Evolutionary conservation across 2,113 vertebrate species (phyloP).

Genomic region (Apteryx owenii): DNA sequence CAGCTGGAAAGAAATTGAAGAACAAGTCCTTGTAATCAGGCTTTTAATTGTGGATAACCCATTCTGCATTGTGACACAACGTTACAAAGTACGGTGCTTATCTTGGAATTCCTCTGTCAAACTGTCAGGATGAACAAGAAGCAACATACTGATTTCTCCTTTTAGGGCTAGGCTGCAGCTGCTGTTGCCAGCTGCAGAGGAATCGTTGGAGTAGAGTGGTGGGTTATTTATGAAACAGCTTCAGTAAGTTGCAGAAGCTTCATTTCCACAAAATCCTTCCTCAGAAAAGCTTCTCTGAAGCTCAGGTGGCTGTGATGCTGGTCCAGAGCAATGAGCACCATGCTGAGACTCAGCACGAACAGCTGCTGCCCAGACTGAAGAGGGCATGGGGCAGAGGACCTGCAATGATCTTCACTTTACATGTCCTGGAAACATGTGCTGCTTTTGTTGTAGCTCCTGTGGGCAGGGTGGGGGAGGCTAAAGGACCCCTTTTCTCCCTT

Average conservation of each 20-base stretch:
- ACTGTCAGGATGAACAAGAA: neutral
- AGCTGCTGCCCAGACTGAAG: neutral
- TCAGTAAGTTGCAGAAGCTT: neutral
- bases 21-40: neutral
- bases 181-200: neutral
- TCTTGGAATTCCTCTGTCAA: neutral
- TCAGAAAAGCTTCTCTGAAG: neutral
- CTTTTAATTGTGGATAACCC: neutral
- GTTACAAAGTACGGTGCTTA: rapidly evolving
- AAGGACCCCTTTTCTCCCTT: neutral
- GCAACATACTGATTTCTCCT: neutral
- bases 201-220: rapidly evolving
- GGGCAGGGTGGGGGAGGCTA: neutral
- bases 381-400: too few relatives aligned
- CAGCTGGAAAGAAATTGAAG: neutral
- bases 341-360: neutral
- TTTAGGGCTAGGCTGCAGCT: neutral
- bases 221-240: neutral
- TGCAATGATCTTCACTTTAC: rapidly evolving
- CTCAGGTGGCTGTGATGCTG: rapidly evolving
- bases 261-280: neutral
- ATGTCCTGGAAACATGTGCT: rapidly evolving
- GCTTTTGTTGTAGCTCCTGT: neutral
- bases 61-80: neutral
- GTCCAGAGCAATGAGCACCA: neutral